phyloP scores from a whole-genome alignment of 2,797 vertebrate species.

The Apogon hyalosoma region DNA sequence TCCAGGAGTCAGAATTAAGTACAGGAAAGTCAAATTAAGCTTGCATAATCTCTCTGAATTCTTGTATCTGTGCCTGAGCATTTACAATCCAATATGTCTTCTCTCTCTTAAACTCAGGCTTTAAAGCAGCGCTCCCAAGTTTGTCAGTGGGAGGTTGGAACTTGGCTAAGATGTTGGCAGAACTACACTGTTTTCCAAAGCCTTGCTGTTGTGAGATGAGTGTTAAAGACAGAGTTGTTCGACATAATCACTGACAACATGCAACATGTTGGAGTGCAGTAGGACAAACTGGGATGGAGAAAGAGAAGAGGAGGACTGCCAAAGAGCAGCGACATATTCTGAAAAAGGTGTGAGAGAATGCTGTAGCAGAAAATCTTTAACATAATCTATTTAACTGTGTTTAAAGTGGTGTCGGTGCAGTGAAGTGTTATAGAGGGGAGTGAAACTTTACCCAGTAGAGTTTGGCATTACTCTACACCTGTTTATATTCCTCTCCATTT shows the following conservation, averaged over 20 bases:
- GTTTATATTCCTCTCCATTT: slow-evolving; percentile 11
- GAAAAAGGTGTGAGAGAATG: too few species aligned
- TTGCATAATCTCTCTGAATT: slow-evolving; percentile 38
- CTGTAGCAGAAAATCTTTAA: slow-evolving; percentile 5
- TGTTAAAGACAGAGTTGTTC: slow-evolving; percentile 43
- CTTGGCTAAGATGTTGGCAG: slow-evolving; percentile 34
- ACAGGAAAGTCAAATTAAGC: slow-evolving; percentile 52
- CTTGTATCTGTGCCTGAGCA: slow-evolving; percentile 31
- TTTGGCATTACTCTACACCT: neutral
- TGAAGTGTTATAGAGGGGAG: too few species aligned
- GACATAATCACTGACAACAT: slow-evolving; percentile 31
- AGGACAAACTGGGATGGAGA: slow-evolving; percentile 12
- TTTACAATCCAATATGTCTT: slow-evolving; percentile 46
- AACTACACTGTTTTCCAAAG: slow-evolving; percentile 34
- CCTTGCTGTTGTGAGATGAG: slow-evolving; percentile 28
- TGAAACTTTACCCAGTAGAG: too few species aligned
- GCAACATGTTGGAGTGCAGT: slow-evolving; percentile 38
- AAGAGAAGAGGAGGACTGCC: neutral
- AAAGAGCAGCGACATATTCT: too few species aligned
- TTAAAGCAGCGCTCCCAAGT: slow-evolving; percentile 38
- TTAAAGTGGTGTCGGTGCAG: too few species aligned
- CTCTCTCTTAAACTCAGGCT: slow-evolving; percentile 12
- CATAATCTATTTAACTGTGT: slow-evolving; percentile 2
- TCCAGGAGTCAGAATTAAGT: slow-evolving; percentile 38
- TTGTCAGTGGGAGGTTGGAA: slow-evolving; percentile 53